A percentile compares a stretch with the other conserved stretches of the same genome.
phyloP scores from a whole-genome alignment of 2,797 vertebrate species.

The Poecilia gillii region DNA sequence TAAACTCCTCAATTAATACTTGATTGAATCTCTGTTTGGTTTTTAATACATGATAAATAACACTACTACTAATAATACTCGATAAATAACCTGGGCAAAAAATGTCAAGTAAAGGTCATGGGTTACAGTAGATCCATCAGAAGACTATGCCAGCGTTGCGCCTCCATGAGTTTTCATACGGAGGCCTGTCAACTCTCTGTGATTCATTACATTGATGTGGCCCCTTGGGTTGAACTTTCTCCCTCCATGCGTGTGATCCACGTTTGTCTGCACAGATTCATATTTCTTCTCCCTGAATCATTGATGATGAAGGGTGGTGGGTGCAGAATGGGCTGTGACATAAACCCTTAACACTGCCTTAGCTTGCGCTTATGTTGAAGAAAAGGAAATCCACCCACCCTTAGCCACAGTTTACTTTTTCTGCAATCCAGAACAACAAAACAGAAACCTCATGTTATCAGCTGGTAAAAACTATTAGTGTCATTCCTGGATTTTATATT shows the following conservation, averaged over 20 bases:
- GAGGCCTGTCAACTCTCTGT: conserved; percentile 42
- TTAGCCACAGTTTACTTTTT: conserved; percentile 3
- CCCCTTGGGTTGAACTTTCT: conserved; percentile 11
- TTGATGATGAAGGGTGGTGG: conserved; percentile 17
- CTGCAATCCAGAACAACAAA: not conserved
- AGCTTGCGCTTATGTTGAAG: conserved; percentile 1
- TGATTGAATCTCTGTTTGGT: not conserved
- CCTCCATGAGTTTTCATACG: conserved; percentile 60
- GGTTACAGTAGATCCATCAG: conserved; percentile 34
- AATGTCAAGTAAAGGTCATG: conserved; percentile 30
- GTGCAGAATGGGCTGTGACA: conserved; percentile 7
- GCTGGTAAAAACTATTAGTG: not conserved
- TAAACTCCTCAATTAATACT: not conserved
- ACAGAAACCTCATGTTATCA: too few relatives aligned
- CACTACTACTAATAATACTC: conserved; percentile 9
- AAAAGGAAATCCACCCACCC: not conserved
- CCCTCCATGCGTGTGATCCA: conserved; percentile 35
- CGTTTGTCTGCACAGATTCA: conserved; percentile 29
- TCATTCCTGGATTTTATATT: not conserved
- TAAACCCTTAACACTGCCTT: conserved; percentile 5
- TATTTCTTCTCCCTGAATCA: conserved; percentile 21
- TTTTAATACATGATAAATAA: not conserved
- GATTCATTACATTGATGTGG: conserved; percentile 48
- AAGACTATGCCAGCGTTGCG: conserved; percentile 42
- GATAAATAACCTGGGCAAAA: conserved; percentile 35